These are phyloP conservation scores for Charanyca ferruginea DNA, from an alignment of 2,888 invertebrate species.

Conservation along the genomic window DNA sequence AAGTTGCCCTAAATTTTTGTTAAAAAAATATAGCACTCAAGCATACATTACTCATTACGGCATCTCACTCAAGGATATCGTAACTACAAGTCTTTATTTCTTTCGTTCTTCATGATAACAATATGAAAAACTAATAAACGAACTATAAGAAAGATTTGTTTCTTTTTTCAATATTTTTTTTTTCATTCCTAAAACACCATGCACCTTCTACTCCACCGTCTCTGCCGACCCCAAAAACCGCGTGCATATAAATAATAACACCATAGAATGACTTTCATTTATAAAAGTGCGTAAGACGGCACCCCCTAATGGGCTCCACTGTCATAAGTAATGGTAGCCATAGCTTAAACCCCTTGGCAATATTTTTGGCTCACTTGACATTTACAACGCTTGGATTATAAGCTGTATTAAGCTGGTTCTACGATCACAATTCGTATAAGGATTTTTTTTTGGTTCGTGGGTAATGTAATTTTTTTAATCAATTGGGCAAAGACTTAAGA, in stretches of 20 bases:
- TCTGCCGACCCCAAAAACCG: neutral
- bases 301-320: constrained; percentile 41
- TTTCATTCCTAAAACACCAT: too few species aligned
- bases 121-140: too few species aligned
- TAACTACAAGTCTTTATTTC: too few species aligned
- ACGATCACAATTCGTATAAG: neutral
- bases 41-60: too few species aligned
- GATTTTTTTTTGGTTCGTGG: neutral
- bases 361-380: constrained; percentile 51
- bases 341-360: constrained; percentile 40
- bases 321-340: constrained; percentile 56
- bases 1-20: too few species aligned
- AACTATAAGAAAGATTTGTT: too few species aligned
- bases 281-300: constrained; percentile 59
- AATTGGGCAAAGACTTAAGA: too few species aligned
- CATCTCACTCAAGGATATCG: too few species aligned
- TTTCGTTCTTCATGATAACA: too few species aligned
- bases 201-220: neutral
- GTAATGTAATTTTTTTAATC: neutral
- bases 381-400: constrained; percentile 44
- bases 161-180: too few species aligned
- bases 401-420: constrained; percentile 28
- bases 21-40: too few species aligned
- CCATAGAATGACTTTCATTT: constrained; percentile 56
- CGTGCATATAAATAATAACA: constrained; percentile 50